Evolutionary conservation across 1,140 invertebrate species (phyloP), one percentile per base, ranked within the genome.

Genomic region (Polypedilum vanderplanki): DNA sequence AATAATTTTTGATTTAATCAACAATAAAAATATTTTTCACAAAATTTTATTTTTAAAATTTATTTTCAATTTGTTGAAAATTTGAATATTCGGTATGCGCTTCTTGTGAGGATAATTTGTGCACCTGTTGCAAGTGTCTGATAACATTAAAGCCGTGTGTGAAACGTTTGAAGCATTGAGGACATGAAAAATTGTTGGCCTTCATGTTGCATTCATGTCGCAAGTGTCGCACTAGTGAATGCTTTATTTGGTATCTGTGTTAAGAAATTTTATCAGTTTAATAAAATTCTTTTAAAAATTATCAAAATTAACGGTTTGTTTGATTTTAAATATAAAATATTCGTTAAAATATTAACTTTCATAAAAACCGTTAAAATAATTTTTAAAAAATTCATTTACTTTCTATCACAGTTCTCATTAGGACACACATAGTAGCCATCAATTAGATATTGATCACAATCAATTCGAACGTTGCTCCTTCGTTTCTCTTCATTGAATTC

Each of bases 401-500:
- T 70, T 70, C 65, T n/a, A 70, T 70, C 65, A 70, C 65, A 70
- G 17, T 70, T 70, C 8, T 70, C 65, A 70, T 18, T 70, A 18
- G 65, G 65, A 70, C 65, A 70, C 17, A 3, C 4, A 70, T 70
- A 70, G 10, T 20, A 22, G 5, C 65, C 65, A 70, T 70, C 65
- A 1, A 18, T 18, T 1, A 70, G 18, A 20, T 22, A 70, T 22
- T 70, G 65, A n/a, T 70, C 65, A 57, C 4, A 57, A 57, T 57
- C 12, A 1, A 33, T 33, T 33, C 24, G 24, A 3, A 33, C 5
- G 24, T 5, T 33, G 5, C 24, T 33, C 24, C 24, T 33, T 33
- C 24, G 24, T 33, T 5, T 33, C 5, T 33, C 24, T 33, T 33
- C 24, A 33, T 33, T 33, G 24, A 33, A 1, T 33, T 33, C 24